phyloP scores from a whole-genome alignment of 1,140 invertebrate species.

The Musca vetustissima region DNA sequence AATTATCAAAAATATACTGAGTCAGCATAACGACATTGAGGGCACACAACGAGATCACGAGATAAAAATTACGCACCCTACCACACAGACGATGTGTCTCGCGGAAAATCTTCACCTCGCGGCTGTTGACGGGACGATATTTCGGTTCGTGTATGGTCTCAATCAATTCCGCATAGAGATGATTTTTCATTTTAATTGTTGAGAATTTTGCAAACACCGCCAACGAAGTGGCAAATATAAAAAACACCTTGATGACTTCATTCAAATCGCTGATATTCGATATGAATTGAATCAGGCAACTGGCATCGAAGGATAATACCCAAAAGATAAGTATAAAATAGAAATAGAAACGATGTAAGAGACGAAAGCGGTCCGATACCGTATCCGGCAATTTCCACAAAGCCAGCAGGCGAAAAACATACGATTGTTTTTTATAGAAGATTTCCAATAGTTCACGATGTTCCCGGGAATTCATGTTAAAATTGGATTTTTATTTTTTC shows the following conservation, averaged over 20 bases:
- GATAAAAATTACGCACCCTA: conserved; percentile 35
- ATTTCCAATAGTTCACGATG: conserved; percentile 10
- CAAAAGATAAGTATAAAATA: conserved; percentile 35
- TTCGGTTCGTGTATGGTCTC: conserved; percentile 25
- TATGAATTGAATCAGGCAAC: conserved; percentile 36
- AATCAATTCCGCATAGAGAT: conserved; percentile 30
- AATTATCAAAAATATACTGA: conserved; percentile 15
- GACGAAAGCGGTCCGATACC: conserved; percentile 11
- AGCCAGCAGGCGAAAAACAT: conserved; percentile 9
- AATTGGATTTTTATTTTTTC: too few relatives aligned
- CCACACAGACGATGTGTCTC: conserved; percentile 27
- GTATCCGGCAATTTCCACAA: conserved; percentile 10
- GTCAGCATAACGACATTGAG: conserved; percentile 14
- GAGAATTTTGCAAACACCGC: conserved; percentile 35
- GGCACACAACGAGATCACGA: conserved; percentile 31
- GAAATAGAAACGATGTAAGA: conserved; percentile 32
- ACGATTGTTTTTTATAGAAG: conserved; percentile 7
- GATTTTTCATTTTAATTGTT: conserved; percentile 34
- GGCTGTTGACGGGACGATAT: conserved; percentile 24
- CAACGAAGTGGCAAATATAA: conserved; percentile 38
- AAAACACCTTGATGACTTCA: conserved; percentile 42
- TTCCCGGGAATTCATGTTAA: not conserved
- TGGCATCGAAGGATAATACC: conserved; percentile 40
- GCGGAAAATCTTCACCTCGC: conserved; percentile 29
- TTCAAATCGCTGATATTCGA: conserved; percentile 34